These are phyloP conservation scores for Leguminivora glycinivorella DNA, from an alignment of 1,140 invertebrate species.

Conservation along the genomic window DNA sequence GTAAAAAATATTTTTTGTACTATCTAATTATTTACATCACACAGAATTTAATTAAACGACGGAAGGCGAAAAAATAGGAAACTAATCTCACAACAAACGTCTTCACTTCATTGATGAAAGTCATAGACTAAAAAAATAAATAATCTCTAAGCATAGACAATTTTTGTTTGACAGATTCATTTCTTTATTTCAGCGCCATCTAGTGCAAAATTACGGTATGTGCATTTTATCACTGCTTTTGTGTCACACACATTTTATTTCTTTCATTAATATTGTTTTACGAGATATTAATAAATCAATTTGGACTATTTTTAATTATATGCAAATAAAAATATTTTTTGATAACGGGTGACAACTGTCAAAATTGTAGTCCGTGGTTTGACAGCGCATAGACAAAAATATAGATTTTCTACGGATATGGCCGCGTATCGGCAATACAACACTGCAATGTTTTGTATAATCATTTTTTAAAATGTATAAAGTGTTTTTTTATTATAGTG, in stretches of 20 bases:
- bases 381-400: slow-evolving; percentile 69
- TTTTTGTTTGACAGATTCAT: neutral
- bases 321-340: slow-evolving; percentile 29
- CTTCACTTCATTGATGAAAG: slow-evolving; percentile 63
- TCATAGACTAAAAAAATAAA: slow-evolving; percentile 67
- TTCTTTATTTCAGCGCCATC: neutral
- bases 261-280: neutral
- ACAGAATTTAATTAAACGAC: slow-evolving; percentile 61
- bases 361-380: slow-evolving; percentile 50
- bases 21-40: slow-evolving; percentile 71
- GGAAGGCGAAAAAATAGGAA: slow-evolving; percentile 73
- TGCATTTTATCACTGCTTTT: neutral
- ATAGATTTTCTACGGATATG: slow-evolving; percentile 78
- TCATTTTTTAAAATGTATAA: slow-evolving; percentile 79
- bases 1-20: slow-evolving; percentile 65
- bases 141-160: slow-evolving; percentile 35
- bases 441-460: slow-evolving; percentile 78
- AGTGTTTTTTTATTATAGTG: slow-evolving; percentile 69
- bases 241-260: neutral
- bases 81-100: slow-evolving; percentile 73
- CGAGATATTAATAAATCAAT: too few species aligned
- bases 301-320: neutral
- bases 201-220: neutral
- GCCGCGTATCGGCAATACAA: slow-evolving; percentile 78
- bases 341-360: slow-evolving; percentile 48